Conservation (phyloP, 2,797 vertebrate species). For the Toxotes lorentzi region DNA sequence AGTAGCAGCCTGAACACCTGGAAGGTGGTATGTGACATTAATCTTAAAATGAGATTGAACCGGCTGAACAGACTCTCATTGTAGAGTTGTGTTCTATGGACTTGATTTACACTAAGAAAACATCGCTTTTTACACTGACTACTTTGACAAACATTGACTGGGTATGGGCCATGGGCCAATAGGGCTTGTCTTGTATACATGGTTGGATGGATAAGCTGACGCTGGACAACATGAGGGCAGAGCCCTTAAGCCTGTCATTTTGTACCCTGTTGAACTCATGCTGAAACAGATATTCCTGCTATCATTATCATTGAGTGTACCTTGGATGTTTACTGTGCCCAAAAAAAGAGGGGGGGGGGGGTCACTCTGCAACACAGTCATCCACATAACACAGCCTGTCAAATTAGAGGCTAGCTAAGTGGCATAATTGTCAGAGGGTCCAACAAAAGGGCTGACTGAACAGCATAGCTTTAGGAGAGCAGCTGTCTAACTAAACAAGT, state of each 20-base stretch:
- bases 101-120: neutral
- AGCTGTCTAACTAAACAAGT: neutral
- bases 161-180: neutral
- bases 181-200: neutral
- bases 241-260: neutral
- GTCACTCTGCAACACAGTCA: neutral
- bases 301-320: neutral
- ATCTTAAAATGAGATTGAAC: neutral
- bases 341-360: neutral
- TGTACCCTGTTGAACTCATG: no score
- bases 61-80: neutral
- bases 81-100: neutral
- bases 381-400: neutral
- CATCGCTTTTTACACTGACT: neutral
- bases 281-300: no score
- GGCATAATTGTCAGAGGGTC: neutral
- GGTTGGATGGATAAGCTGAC: neutral
- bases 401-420: neutral
- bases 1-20: neutral
- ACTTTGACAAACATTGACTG: neutral
- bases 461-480: neutral
- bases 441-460: neutral
- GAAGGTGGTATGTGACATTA: neutral
- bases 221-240: neutral
- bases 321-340: neutral